Evolutionary conservation across 2,797 vertebrate genomes (phyloP), one percentile per base, ranked within the genome.

Genomic region (Trachops cirrhosus): DNA sequence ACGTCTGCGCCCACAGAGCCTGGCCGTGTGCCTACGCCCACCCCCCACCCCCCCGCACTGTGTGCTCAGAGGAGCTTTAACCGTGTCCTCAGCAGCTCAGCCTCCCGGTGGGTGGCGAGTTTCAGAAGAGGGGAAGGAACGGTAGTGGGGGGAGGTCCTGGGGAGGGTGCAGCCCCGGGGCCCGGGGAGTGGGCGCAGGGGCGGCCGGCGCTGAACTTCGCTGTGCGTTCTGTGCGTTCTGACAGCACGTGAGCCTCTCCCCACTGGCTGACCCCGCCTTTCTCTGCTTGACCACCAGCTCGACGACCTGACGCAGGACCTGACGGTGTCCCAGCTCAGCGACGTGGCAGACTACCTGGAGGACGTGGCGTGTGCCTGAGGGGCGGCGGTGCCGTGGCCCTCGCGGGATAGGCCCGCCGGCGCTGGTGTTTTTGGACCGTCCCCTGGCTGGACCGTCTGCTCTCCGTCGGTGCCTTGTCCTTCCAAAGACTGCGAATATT

Each of bases 271-370:
- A 84, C 10, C 2, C 24, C 12, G 0, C 34, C 92, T 95, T 9
- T 92, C 93, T 97, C 18, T 97, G 91, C 98, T 97, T 70, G 71
- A 78, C 46, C 6, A 52, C 62, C 4, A 99, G 99, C 98, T 99
- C 2, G 99, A 99, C 32, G 99, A 99, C 85, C 97, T 98, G 97
- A 99, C 99, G 0, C 98, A 99, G 98, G 99, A 99, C 97, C 97
- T 99, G 79, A 99, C 99, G 24, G 83, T 99, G 71, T 99, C 99
- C 48, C 99, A 99, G 97, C 98, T 99, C 95, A 99, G 99, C 3
- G 99, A 99, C 1, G 98, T 98, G 19, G 99, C 98, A 0, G 99
- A 99, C 97, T 99, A 99, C 96, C 98, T 99, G 96, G 99, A 99
- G 97, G 99, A 99, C 0, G 99, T 99, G 79, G 97, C 99, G 3